phyloP scores from a whole-genome alignment of 2,888 invertebrate genomes.

The Bembecia ichneumoniformis region DNA sequence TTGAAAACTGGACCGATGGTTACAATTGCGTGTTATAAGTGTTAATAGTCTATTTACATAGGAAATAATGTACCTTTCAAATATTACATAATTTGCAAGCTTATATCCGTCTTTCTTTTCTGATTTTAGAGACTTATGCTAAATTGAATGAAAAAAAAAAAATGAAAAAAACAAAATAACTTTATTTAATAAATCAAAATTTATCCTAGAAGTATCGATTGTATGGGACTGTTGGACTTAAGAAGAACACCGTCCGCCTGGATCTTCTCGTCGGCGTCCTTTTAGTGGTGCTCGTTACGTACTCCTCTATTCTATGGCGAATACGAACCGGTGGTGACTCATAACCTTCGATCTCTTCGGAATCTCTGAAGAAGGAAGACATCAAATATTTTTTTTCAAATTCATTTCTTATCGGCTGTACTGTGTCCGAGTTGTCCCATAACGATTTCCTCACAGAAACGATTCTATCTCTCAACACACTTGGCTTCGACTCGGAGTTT shows the following conservation, averaged over 20 bases:
- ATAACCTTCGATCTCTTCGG: not conserved
- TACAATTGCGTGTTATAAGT: too few species aligned
- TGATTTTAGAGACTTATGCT: too few species aligned
- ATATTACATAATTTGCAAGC: too few species aligned
- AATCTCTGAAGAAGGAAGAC: not conserved
- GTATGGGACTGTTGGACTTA: constrained; percentile 49
- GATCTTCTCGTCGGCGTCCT: constrained; percentile 17
- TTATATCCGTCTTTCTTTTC: too few species aligned
- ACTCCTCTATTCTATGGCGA: constrained; percentile 3
- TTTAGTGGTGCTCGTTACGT: constrained; percentile 9
- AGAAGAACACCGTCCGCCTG: constrained; percentile 47
- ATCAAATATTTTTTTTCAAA: constrained; percentile 1
- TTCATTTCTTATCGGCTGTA: constrained; percentile 8
- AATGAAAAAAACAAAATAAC: too few species aligned
- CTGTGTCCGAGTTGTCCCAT: constrained; percentile 15
- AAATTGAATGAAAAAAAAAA: too few species aligned
- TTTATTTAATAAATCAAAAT: too few species aligned
- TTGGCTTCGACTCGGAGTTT: constrained; percentile 17
- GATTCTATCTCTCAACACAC: constrained; percentile 25
- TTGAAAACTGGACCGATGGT: too few species aligned
- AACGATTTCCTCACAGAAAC: constrained; percentile 26
- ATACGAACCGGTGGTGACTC: not conserved
- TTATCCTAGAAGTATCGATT: constrained; percentile 34
- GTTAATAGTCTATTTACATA: too few species aligned
- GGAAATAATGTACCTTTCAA: too few species aligned